Evolutionary conservation across 2,113 vertebrate genomes (phyloP).

Genomic region (Nyctereutes procyonoides): DNA sequence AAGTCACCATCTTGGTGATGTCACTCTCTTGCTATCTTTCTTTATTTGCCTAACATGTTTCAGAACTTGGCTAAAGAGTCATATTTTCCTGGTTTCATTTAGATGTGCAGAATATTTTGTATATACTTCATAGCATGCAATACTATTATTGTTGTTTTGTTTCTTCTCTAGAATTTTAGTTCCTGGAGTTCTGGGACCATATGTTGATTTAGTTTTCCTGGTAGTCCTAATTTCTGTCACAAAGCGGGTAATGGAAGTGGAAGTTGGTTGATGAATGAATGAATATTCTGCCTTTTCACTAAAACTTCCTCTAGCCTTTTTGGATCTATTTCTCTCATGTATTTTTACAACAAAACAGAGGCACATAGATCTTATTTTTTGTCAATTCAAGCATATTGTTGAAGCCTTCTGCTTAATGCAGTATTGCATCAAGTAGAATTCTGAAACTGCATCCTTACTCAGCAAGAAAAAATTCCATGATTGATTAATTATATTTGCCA

Average conservation of each 20-base stretch:
- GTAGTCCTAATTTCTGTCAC: not conserved
- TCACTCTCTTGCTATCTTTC: not conserved
- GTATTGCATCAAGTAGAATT: slow-evolving; percentile 3
- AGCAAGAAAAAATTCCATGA: slow-evolving; percentile 12
- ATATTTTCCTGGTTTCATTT: slow-evolving; percentile 22
- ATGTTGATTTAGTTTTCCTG: not conserved
- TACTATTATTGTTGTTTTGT: slow-evolving; percentile 10
- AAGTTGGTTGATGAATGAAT: slow-evolving; percentile 8
- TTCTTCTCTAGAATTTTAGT: not conserved
- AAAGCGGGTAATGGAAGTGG: not conserved
- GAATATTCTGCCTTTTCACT: not conserved
- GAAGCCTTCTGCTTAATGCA: not conserved
- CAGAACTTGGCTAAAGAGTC: not conserved
- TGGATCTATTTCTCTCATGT: not conserved
- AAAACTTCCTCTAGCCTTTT: not conserved
- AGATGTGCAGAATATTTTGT: not conserved
- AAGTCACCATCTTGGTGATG: not conserved
- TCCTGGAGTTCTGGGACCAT: not conserved
- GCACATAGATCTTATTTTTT: not conserved
- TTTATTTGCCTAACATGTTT: not conserved
- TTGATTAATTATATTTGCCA: not conserved
- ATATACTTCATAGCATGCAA: not conserved
- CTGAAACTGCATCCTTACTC: not conserved
- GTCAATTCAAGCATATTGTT: not conserved
- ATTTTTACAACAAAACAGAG: not conserved